phyloP scores from a whole-genome alignment of 1,140 invertebrate genomes.

The Zaprionus tsacasi region DNA sequence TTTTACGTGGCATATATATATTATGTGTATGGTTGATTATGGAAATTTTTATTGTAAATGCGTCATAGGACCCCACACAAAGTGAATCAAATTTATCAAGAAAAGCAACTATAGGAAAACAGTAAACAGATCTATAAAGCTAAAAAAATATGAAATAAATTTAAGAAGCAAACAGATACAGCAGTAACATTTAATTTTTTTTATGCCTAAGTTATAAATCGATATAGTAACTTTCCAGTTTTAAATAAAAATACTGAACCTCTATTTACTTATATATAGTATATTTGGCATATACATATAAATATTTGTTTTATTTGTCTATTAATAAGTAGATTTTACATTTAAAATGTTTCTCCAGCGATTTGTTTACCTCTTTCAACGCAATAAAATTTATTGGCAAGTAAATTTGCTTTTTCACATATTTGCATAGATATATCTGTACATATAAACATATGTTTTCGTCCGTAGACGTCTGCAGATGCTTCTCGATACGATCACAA shows the following conservation, averaged over 20 bases:
- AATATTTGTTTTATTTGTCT: constrained; percentile 5
- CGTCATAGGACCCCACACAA: neutral
- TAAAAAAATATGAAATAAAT: too few species aligned
- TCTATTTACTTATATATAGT: too few species aligned
- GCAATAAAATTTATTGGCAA: constrained; percentile 40
- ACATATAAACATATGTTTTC: neutral
- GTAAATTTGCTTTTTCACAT: constrained; percentile 18
- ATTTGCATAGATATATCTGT: neutral
- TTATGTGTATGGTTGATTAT: constrained; percentile 9
- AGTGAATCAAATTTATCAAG: neutral
- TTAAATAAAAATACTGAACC: neutral
- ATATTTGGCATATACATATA: neutral
- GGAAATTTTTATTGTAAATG: neutral
- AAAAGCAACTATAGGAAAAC: neutral
- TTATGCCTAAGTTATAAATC: neutral
- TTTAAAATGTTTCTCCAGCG: constrained; percentile 37
- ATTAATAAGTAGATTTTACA: constrained; percentile 34
- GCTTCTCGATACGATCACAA: constrained; percentile 1
- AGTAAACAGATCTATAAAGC: neutral
- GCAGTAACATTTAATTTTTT: too few species aligned
- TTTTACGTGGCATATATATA: constrained; percentile 35
- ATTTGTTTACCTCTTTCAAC: constrained; percentile 53
- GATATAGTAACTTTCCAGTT: neutral
- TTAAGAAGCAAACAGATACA: too few species aligned
- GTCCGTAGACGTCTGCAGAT: neutral